phyloP scores from a whole-genome alignment of 2,888 invertebrate species.

The Nyleta sp. region DNA sequence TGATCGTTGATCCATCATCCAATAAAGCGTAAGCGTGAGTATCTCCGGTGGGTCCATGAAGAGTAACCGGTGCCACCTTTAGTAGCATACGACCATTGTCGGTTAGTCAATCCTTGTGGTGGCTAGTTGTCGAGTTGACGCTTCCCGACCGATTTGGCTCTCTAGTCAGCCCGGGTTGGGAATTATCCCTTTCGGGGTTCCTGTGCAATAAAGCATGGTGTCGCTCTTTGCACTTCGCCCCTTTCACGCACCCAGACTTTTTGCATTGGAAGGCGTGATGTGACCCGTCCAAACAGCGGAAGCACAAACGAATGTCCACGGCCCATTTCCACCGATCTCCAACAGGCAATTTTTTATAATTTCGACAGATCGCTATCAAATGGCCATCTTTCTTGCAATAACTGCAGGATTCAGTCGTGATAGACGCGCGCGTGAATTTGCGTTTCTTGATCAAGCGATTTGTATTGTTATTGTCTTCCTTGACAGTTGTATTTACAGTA shows the following conservation, averaged over 20 bases:
- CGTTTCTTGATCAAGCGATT: too few relatives aligned
- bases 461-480: too few relatives aligned
- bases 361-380: not conserved
- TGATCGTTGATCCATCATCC: not conserved
- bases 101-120: not conserved
- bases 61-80: not conserved
- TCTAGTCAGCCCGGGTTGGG: too few relatives aligned
- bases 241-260: not conserved
- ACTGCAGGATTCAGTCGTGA: too few relatives aligned
- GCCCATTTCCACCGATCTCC: not conserved
- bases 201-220: not conserved
- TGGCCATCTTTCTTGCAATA: not conserved
- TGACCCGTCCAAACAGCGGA: not conserved
- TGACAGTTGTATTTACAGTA: too few relatives aligned
- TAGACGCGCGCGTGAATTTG: not conserved
- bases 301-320: not conserved
- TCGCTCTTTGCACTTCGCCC: not conserved
- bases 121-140: too few relatives aligned
- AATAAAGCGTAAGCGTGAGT: not conserved
- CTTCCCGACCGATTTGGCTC: too few relatives aligned
- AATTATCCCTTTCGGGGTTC: too few relatives aligned
- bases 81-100: not conserved
- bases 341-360: not conserved
- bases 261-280: not conserved
- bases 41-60: not conserved